Evolutionary conservation across 2,797 vertebrate species (phyloP).

Genomic region (Rhinophrynus dorsalis): DNA sequence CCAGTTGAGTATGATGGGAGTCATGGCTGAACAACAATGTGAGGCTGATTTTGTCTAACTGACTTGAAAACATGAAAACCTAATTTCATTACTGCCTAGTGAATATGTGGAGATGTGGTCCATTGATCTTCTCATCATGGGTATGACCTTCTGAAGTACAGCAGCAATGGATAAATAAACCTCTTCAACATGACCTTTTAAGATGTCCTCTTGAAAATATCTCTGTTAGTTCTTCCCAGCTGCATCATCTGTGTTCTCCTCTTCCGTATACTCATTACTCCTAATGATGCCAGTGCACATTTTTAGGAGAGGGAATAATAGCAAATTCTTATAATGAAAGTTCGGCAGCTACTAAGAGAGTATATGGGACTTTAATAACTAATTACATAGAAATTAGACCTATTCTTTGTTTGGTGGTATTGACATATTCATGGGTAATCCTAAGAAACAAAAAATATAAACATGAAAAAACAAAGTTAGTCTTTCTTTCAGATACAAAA

Average conservation of each 20-base stretch:
- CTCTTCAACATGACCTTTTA: not conserved
- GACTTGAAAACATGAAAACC: too few species aligned
- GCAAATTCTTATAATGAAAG: not conserved
- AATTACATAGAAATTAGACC: not conserved
- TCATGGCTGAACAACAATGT: too few species aligned
- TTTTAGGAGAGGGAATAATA: slow-evolving; percentile 3
- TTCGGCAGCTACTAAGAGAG: not conserved
- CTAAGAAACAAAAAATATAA: slow-evolving; percentile 12
- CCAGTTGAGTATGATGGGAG: too few species aligned
- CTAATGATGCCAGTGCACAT: slow-evolving; percentile 16
- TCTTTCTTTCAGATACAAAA: too few species aligned
- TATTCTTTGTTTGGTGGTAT: slow-evolving; percentile 3
- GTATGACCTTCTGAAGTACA: not conserved
- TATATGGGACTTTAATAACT: not conserved
- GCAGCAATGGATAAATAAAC: not conserved
- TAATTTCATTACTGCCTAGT: too few species aligned
- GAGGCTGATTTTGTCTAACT: too few species aligned
- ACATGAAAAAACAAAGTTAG: too few species aligned
- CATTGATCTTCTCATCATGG: not conserved
- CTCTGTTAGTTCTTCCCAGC: not conserved
- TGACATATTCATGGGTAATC: not conserved
- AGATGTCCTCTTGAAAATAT: not conserved
- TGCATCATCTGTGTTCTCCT: not conserved
- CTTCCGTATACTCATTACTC: slow-evolving; percentile 5
- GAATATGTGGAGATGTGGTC: too few species aligned